Conservation (phyloP, 2,888 invertebrate species). For the Tridacna crocea region DNA sequence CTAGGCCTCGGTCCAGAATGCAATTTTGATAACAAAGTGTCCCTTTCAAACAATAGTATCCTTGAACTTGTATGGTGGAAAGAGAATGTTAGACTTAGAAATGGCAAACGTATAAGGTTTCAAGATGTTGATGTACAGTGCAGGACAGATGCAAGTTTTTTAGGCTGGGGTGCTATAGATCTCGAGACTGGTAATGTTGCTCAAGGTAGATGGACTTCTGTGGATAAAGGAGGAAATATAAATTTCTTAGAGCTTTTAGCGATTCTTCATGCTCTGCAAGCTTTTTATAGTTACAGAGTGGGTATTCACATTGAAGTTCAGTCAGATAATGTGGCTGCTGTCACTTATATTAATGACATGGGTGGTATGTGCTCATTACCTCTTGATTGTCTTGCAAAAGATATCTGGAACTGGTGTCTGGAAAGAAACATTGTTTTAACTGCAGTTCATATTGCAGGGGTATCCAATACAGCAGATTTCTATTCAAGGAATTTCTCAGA, state of each 20-base stretch:
- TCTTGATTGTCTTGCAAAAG: conserved; percentile 29
- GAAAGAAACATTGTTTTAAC: conserved; percentile 35
- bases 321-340: conserved; percentile 30
- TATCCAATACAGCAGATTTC: conserved; percentile 41
- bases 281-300: conserved; percentile 6
- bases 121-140: background rate
- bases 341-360: conserved; percentile 35
- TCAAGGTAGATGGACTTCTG: conserved; percentile 39
- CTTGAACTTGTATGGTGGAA: too few relatives aligned
- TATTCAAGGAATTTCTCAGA: conserved; percentile 46
- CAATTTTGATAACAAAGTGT: too few relatives aligned
- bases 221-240: conserved; percentile 29
- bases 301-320: conserved; percentile 32
- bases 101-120: conserved; percentile 30
- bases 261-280: conserved; percentile 28
- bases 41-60: too few relatives aligned
- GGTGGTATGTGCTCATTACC: conserved; percentile 35
- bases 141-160: conserved; percentile 37
- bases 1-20: too few relatives aligned
- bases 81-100: too few relatives aligned
- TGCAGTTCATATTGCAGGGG: conserved; percentile 35
- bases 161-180: conserved; percentile 34
- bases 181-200: background rate
- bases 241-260: conserved; percentile 40
- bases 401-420: conserved; percentile 48